These are phyloP conservation scores for Myotis brandtii DNA, from an alignment of 2,113 vertebrate species.

Conservation along the genomic window DNA sequence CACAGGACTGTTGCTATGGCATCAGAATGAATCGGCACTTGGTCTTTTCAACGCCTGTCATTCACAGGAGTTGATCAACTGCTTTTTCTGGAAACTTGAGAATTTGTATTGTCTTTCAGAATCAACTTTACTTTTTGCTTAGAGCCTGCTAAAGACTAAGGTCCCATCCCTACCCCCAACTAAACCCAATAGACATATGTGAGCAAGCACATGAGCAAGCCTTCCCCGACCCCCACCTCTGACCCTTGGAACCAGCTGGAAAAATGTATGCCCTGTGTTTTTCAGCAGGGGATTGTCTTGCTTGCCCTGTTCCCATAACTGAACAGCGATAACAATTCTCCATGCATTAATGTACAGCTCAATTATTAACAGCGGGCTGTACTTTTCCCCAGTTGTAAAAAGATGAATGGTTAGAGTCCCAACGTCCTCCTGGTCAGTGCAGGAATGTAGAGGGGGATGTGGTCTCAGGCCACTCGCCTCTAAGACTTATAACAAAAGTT, in stretches of 20 bases:
- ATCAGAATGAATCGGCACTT: background rate
- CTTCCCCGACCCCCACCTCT: background rate
- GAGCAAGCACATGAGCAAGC: background rate
- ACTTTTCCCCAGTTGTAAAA: conserved; percentile 52
- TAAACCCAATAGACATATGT: background rate
- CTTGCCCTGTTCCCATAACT: background rate
- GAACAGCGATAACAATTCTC: conserved; percentile 18
- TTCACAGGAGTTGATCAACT: background rate
- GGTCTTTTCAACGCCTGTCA: background rate
- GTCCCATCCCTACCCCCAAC: background rate
- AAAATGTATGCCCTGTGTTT: background rate
- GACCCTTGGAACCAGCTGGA: background rate
- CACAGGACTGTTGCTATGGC: too few relatives aligned
- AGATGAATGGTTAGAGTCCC: background rate
- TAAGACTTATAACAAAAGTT: background rate
- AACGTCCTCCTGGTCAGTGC: background rate
- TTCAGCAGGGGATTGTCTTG: background rate
- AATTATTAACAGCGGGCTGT: conserved; percentile 74
- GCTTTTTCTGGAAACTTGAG: background rate
- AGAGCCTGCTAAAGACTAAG: background rate
- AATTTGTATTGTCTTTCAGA: background rate
- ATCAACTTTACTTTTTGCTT: background rate
- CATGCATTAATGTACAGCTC: conserved; percentile 14
- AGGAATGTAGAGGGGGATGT: background rate
- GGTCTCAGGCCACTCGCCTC: background rate